Percentiles rank a stretch among this genome's conserved stretches.
Conservation (phyloP, 2,888 invertebrate species). For the Halictus quadricinctus region DNA sequence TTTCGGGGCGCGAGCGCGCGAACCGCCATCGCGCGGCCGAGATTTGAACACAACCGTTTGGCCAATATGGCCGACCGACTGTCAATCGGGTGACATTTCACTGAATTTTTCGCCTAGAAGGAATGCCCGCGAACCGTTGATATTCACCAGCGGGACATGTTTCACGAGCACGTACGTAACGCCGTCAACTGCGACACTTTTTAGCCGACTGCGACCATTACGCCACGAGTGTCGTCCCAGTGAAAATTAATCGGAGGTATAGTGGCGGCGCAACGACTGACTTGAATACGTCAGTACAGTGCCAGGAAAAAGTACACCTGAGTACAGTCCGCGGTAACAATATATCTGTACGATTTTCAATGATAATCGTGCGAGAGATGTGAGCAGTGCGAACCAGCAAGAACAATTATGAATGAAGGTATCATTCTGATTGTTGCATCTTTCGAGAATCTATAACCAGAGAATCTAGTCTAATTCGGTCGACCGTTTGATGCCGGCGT, state of each 20-base stretch:
- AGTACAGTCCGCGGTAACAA: constrained; percentile 52
- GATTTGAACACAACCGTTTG: constrained; percentile 41
- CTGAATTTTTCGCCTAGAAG: constrained; percentile 8
- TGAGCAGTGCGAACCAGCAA: constrained; percentile 16
- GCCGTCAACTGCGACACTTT: background rate
- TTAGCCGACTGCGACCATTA: background rate
- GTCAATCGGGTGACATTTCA: constrained; percentile 70
- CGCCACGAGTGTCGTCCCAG: constrained; percentile 1
- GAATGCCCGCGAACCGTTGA: constrained; percentile 22
- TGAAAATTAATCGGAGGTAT: constrained; percentile 36
- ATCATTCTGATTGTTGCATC: too few species aligned
- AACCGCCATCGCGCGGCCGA: constrained; percentile 70
- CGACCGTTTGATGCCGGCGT: constrained; percentile 44
- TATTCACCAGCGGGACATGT: background rate
- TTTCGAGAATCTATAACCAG: background rate
- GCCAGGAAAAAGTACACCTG: constrained; percentile 24
- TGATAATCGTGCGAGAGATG: constrained; percentile 3
- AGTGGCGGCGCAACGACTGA: constrained; percentile 37
- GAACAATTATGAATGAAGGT: background rate
- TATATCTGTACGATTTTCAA: constrained; percentile 1
- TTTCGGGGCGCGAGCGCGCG: constrained; percentile 73
- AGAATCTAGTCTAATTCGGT: background rate
- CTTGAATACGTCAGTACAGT: constrained; percentile 52
- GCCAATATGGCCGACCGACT: constrained; percentile 61
- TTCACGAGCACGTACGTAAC: background rate